phyloP scores from a whole-genome alignment of 2,113 vertebrate species.

The Bubo scandiacus region DNA sequence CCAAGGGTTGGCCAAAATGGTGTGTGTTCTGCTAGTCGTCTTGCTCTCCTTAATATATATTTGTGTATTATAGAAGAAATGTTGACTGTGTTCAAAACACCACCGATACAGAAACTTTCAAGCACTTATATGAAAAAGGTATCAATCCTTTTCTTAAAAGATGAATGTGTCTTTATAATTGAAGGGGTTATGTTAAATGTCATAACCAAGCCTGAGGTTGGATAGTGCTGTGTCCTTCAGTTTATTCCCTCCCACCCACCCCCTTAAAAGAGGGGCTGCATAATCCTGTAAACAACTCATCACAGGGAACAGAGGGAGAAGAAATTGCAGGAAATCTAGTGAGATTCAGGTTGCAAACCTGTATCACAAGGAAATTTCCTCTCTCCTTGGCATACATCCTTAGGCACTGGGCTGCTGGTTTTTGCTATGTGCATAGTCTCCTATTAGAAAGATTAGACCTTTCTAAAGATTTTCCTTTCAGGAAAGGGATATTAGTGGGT shows the following conservation, averaged over 20 bases:
- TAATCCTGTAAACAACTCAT: not conserved
- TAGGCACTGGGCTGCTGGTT: not conserved
- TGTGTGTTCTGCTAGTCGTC: not conserved
- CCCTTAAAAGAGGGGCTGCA: not conserved
- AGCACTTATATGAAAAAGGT: not conserved
- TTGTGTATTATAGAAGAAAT: not conserved
- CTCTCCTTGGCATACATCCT: not conserved
- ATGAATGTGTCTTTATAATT: not conserved
- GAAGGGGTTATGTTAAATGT: not conserved
- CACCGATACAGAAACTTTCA: not conserved
- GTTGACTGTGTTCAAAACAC: not conserved
- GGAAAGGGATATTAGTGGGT: not conserved
- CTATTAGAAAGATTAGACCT: not conserved
- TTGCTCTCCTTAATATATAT: not conserved
- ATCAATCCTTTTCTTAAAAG: not conserved
- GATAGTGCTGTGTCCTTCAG: not conserved
- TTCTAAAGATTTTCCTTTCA: not conserved
- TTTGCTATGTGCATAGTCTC: not conserved
- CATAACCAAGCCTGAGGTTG: not conserved
- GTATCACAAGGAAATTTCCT: not conserved
- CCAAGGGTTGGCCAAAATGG: not conserved
- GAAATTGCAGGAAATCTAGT: not conserved
- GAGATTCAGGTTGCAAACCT: not conserved
- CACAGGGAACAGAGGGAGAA: not conserved
- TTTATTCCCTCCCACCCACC: not conserved